A percentile compares a stretch with the other conserved stretches of the same genome.
Evolutionary conservation across 2,888 invertebrate species (phyloP).

Genomic region (Tenthredo notha): DNA sequence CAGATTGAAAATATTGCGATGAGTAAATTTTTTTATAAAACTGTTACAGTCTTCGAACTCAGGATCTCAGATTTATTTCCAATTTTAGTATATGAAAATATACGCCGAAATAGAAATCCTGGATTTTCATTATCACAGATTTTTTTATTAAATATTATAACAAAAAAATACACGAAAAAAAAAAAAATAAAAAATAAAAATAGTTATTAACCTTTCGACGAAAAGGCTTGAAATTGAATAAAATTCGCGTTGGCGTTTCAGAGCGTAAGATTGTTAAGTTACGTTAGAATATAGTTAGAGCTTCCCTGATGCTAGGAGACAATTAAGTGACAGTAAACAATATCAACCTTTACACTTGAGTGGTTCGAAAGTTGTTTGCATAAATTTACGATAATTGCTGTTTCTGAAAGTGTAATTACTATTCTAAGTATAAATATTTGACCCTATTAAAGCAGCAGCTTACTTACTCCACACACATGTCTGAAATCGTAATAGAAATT

Average conservation of each 20-base stretch:
- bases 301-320: not conserved
- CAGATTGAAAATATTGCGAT: too few species aligned
- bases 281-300: not conserved
- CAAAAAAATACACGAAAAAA: too few species aligned
- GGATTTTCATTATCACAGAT: not conserved
- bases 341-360: not conserved
- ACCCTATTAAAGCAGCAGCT: not conserved
- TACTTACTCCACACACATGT: not conserved
- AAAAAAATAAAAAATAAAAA: not conserved
- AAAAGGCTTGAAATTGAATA: not conserved
- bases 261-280: not conserved
- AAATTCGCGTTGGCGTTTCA: not conserved
- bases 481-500: not conserved
- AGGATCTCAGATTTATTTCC: too few species aligned
- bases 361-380: constrained; percentile 9
- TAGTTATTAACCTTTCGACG: not conserved
- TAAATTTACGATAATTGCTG: constrained; percentile 5
- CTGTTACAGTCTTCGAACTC: too few species aligned
- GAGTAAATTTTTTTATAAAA: too few species aligned
- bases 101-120: too few species aligned
- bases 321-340: constrained; percentile 19
- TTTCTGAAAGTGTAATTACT: not conserved
- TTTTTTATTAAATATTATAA: too few species aligned
- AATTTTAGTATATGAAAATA: too few species aligned
- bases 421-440: not conserved